phyloP scores from a whole-genome alignment of 2,888 invertebrate species.

The Cataglyphis albicans region DNA sequence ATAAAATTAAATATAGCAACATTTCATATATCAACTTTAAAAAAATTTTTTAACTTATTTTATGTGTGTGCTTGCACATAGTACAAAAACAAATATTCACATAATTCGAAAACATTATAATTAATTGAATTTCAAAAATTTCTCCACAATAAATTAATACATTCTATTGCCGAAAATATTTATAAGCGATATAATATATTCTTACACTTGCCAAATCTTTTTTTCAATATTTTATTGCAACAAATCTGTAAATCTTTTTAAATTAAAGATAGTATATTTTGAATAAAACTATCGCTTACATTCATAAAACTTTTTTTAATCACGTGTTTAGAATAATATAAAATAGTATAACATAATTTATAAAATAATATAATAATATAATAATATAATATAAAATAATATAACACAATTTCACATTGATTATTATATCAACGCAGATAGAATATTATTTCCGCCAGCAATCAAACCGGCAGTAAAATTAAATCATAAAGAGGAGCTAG shows the following conservation, averaged over 20 bases:
- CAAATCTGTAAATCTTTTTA: background rate
- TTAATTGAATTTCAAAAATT: background rate
- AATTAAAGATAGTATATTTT: background rate
- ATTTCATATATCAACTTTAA: background rate
- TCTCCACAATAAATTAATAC: background rate
- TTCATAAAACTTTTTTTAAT: slow-evolving; percentile 19
- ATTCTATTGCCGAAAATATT: background rate
- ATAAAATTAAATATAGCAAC: slow-evolving; percentile 9
- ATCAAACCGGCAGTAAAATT: slow-evolving; percentile 27
- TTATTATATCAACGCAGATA: slow-evolving; percentile 10
- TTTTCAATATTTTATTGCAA: background rate
- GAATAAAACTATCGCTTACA: background rate
- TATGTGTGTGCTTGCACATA: background rate
- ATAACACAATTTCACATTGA: slow-evolving; percentile 5
- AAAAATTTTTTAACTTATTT: background rate
- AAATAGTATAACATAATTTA: background rate
- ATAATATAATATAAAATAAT: too few relatives aligned
- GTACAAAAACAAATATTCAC: background rate
- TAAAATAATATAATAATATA: too few relatives aligned
- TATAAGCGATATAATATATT: background rate
- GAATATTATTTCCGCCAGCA: background rate
- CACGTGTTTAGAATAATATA: background rate
- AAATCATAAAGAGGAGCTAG: slow-evolving; percentile 45
- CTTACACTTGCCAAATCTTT: background rate
- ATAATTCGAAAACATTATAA: background rate